Evolutionary conservation across 37 sponge, comb jelly and placozoan species (phyloP).

Genomic region (Dysidea cf. avara): DNA sequence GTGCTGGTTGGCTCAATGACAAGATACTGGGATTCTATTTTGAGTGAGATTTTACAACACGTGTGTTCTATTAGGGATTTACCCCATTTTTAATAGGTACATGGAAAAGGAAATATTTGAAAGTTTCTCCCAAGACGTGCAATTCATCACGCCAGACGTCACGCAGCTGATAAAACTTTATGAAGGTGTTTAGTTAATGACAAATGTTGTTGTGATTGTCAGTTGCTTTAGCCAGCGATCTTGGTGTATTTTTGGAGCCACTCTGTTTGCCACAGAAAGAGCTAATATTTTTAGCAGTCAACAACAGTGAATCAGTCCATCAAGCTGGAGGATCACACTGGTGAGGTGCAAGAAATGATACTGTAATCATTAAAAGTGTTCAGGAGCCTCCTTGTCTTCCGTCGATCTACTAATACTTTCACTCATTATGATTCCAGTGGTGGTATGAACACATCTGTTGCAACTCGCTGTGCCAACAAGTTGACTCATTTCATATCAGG

Average conservation of each 20-base stretch:
- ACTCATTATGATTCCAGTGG: constrained; percentile 34
- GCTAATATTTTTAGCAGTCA: constrained; percentile 64
- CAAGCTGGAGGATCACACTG: constrained; percentile 72
- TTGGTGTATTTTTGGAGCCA: constrained; percentile 51
- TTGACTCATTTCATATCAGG: constrained; percentile 27
- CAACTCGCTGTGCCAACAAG: constrained; percentile 21
- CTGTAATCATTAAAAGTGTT: not conserved
- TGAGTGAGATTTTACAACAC: constrained; percentile 36
- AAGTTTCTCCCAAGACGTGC: constrained; percentile 6
- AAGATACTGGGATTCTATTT: constrained; percentile 66
- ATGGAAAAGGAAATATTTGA: constrained; percentile 40
- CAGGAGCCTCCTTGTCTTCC: constrained; percentile 49
- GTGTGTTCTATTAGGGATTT: not conserved
- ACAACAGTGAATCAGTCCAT: constrained; percentile 29
- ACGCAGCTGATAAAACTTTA: constrained; percentile 70
- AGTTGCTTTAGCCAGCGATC: constrained; percentile 36
- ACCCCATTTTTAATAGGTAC: constrained; percentile 29
- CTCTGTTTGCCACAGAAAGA: constrained; percentile 45
- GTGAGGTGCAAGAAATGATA: constrained; percentile 5
- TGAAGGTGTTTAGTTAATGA: constrained; percentile 31
- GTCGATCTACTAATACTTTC: constrained; percentile 20
- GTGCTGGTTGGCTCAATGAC: constrained; percentile 67
- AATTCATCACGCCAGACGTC: constrained; percentile 74
- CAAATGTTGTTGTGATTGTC: not conserved
- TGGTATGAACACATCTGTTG: constrained; percentile 1